These are phyloP conservation scores for Muschampia plurimacula DNA, from an alignment of 2,888 invertebrate species.

Conservation along the genomic window DNA sequence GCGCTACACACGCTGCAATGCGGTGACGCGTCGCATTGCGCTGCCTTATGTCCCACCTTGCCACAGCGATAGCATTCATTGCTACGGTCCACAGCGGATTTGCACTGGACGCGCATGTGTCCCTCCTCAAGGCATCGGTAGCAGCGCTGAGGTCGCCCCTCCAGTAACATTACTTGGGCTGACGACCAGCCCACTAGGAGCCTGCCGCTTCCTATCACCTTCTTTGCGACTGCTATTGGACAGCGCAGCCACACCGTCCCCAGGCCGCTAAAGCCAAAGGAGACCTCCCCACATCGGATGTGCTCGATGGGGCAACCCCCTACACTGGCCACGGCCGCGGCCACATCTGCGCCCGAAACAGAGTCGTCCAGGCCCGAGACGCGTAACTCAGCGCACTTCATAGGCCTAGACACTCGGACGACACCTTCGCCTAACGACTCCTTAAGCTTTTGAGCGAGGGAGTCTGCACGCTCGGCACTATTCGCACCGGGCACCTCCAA, in stretches of 20 bases:
- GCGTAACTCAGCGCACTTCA: neutral
- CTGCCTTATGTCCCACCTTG: constrained; percentile 40
- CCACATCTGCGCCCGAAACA: neutral
- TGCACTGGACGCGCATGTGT: neutral
- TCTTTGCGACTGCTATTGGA: neutral
- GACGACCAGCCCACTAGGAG: constrained; percentile 3
- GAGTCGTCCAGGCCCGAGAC: constrained; percentile 9
- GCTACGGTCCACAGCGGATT: neutral
- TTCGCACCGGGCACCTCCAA: neutral
- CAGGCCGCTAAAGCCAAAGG: neutral
- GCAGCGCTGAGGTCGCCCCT: constrained; percentile 16
- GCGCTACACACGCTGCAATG: neutral
- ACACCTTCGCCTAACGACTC: neutral
- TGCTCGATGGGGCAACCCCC: neutral
- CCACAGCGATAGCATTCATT: constrained; percentile 25
- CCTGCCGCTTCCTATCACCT: neutral
- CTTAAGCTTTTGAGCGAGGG: neutral
- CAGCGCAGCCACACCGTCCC: neutral
- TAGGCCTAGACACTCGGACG: constrained; percentile 1
- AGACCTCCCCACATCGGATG: neutral
- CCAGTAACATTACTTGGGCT: neutral
- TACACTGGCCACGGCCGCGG: neutral
- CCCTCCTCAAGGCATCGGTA: neutral
- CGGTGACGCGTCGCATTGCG: neutral
- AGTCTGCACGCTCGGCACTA: neutral